Conservation (phyloP, 2,888 invertebrate species). For the Caradrina clavipalpis region DNA sequence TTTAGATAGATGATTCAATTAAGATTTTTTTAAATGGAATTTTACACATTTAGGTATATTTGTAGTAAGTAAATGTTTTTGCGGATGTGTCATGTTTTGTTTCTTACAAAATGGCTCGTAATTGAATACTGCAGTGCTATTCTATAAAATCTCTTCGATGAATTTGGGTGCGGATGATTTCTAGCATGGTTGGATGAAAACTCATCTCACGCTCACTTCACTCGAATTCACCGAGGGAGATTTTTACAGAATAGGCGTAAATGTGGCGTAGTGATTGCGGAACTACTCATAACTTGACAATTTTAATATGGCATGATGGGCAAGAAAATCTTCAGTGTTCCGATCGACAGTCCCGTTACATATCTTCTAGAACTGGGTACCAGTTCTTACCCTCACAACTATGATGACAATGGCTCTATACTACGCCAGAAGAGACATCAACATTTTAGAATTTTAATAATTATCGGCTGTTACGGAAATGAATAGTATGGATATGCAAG, state of each 20-base stretch:
- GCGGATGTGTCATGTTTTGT: constrained; percentile 28
- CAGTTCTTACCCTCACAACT: not conserved
- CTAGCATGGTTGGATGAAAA: too few relatives aligned
- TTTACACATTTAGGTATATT: constrained; percentile 54
- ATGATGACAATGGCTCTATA: not conserved
- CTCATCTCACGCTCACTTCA: not conserved
- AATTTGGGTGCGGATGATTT: too few relatives aligned
- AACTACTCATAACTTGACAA: not conserved
- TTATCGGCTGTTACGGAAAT: constrained; percentile 33
- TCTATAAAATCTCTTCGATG: not conserved
- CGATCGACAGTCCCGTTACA: constrained; percentile 6
- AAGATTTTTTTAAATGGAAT: constrained; percentile 54
- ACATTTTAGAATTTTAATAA: constrained; percentile 27
- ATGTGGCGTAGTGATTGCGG: constrained; percentile 28
- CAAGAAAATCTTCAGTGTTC: constrained; percentile 1
- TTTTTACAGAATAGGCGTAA: not conserved
- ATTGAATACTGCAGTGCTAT: not conserved
- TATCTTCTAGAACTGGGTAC: constrained; percentile 6
- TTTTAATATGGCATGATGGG: not conserved
- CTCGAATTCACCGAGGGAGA: not conserved
- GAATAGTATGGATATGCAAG: constrained; percentile 57
- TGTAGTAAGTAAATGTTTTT: constrained; percentile 49
- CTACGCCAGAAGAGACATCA: constrained; percentile 20
- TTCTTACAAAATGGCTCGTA: constrained; percentile 25
- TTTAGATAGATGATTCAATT: constrained; percentile 67